phyloP scores from a whole-genome alignment of 2,888 invertebrate species.

The Actias luna region DNA sequence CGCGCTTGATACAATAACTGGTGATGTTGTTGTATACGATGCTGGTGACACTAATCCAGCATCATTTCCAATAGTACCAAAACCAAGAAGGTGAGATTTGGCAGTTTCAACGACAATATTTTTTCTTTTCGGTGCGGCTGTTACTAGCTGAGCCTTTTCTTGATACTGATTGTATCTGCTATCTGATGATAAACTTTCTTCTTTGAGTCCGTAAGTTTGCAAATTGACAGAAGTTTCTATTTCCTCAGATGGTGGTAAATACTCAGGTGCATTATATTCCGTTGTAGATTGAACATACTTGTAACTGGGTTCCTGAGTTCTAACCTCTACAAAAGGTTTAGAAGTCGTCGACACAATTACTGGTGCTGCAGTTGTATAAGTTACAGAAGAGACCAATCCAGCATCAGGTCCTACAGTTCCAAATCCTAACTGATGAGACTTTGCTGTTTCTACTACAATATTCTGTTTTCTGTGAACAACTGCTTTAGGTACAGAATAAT shows the following conservation, averaged over 20 bases:
- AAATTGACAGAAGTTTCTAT: constrained; percentile 41
- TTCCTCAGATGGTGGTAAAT: constrained; percentile 60
- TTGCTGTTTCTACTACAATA: constrained; percentile 68
- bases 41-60: constrained; percentile 61
- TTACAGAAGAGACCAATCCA: constrained; percentile 60
- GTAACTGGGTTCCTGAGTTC: constrained; percentile 42
- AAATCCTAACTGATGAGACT: constrained; percentile 69
- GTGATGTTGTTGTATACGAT: constrained; percentile 59
- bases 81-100: constrained; percentile 63
- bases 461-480: constrained; percentile 62
- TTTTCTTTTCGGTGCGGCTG: constrained; percentile 48
- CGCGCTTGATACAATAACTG: constrained; percentile 48
- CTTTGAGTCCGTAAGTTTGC: constrained; percentile 49
- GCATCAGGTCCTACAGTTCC: constrained; percentile 74
- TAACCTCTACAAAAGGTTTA: constrained; percentile 48
- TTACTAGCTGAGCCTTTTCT: constrained; percentile 39
- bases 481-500: constrained; percentile 38
- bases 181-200: constrained; percentile 35
- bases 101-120: constrained; percentile 67
- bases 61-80: constrained; percentile 59
- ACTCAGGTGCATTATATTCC: constrained; percentile 56
- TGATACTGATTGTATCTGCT: constrained; percentile 51
- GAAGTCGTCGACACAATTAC: constrained; percentile 48
- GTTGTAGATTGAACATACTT: constrained; percentile 52
- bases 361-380: constrained; percentile 59